Evolutionary conservation across 2,113 vertebrate genomes (phyloP).

Genomic region (crab-eating macaque (Macaca fascicularis)): T2T-MFA8v1.1 NC_088377.1:6771501-6772000

Average conservation of each 20-base stretch:
- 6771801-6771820: not conserved
- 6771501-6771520: not conserved
- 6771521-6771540: not conserved
- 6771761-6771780: not conserved
- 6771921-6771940: not conserved
- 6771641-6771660: fast-evolving
- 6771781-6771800: not conserved
- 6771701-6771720: fast-evolving
- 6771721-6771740: not conserved
- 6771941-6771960: not conserved
- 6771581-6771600: not conserved
- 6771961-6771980: not conserved
- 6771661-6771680: fast-evolving
- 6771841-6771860: not conserved
- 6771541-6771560: not conserved
- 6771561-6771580: too few species aligned
- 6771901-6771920: not conserved
- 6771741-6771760: not conserved
- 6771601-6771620: not conserved
- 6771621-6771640: too few species aligned
- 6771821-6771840: not conserved
- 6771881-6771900: not conserved
- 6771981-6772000: fast-evolving
- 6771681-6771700: not conserved
- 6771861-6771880: not conserved